Evolutionary conservation across 2,888 invertebrate species (phyloP).

Genomic region (Eupithecia vulgata): DNA sequence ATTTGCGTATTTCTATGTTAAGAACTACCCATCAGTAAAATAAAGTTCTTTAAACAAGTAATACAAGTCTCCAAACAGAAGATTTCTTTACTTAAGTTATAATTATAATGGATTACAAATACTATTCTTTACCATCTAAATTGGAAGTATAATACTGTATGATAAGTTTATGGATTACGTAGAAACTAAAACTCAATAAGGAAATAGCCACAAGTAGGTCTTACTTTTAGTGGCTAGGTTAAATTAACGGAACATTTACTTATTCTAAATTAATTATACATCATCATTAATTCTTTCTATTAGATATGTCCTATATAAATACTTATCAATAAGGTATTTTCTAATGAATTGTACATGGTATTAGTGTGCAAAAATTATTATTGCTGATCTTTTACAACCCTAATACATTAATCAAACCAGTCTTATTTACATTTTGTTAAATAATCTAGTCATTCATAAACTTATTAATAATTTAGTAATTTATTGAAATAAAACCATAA

Average conservation of each 20-base stretch:
- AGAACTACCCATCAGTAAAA: neutral
- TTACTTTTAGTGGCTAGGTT: neutral
- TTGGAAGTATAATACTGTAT: constrained; percentile 2
- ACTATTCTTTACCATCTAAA: neutral
- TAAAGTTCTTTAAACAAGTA: neutral
- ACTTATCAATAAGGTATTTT: constrained; percentile 40
- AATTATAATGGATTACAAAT: neutral
- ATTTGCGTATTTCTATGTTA: neutral
- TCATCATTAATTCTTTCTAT: neutral
- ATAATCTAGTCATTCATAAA: constrained; percentile 17
- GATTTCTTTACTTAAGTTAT: neutral
- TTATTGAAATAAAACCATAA: neutral
- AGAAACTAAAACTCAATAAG: neutral
- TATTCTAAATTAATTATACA: neutral
- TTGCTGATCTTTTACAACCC: constrained; percentile 46
- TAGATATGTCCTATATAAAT: constrained; percentile 40
- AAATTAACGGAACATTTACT: neutral
- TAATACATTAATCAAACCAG: constrained; percentile 48
- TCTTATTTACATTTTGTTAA: constrained; percentile 51
- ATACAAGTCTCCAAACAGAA: neutral
- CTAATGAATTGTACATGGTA: constrained; percentile 43
- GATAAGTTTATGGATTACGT: neutral
- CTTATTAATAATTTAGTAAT: neutral
- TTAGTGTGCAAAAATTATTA: constrained; percentile 54
- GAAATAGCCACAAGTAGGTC: neutral